Conservation (phyloP, 2,113 vertebrate species). For the Megaleporinus macrocephalus region DNA sequence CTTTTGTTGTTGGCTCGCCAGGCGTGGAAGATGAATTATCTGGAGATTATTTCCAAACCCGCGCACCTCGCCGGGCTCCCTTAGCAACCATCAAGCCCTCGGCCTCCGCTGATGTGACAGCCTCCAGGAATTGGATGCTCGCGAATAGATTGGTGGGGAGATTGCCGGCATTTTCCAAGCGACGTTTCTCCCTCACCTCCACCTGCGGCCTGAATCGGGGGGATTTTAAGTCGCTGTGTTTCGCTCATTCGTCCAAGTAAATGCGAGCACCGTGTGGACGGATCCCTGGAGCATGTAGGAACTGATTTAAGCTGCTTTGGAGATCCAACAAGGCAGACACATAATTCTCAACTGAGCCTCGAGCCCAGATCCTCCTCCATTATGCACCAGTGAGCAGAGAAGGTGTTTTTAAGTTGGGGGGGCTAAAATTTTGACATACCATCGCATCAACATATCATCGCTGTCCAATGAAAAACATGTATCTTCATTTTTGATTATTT, state of each 20-base stretch:
- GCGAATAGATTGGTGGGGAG: slow-evolving; percentile 22
- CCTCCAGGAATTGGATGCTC: slow-evolving; percentile 20
- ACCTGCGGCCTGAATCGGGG: neutral
- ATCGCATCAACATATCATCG: too few species aligned
- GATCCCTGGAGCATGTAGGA: neutral
- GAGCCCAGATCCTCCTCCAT: neutral
- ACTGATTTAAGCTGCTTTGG: neutral
- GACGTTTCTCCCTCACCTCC: neutral
- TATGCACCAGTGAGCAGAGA: neutral
- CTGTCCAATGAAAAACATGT: too few species aligned
- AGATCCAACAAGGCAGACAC: neutral
- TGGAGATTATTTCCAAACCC: slow-evolving; percentile 37
- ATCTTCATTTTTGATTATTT: too few species aligned
- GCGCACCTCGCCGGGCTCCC: slow-evolving; percentile 1
- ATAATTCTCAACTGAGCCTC: neutral
- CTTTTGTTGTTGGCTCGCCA: slow-evolving; percentile 28
- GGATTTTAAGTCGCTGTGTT: neutral
- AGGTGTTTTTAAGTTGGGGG: too few species aligned
- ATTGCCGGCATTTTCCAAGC: slow-evolving; percentile 3
- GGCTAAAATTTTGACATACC: too few species aligned
- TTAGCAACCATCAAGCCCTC: slow-evolving; percentile 40
- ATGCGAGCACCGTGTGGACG: neutral
- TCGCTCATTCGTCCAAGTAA: neutral
- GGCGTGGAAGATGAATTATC: slow-evolving; percentile 48
- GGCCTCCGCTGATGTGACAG: slow-evolving; percentile 22